These are phyloP conservation scores for Leptothorax acervorum DNA, from an alignment of 2,888 invertebrate species.

Conservation along the genomic window DNA sequence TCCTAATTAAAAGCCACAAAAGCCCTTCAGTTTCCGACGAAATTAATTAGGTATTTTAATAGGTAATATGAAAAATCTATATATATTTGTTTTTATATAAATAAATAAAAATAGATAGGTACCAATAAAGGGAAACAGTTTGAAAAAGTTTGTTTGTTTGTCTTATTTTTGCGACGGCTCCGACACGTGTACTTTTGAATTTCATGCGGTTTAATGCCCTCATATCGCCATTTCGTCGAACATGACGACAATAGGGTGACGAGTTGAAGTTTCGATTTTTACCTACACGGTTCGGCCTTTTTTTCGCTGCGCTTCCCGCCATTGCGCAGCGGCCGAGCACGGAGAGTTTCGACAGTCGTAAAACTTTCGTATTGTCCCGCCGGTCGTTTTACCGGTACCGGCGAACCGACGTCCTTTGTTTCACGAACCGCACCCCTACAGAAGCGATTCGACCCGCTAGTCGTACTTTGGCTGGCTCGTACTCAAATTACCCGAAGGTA, in stretches of 20 bases:
- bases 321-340: conserved; percentile 63
- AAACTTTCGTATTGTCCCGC: conserved; percentile 74
- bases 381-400: conserved; percentile 50
- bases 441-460: conserved; percentile 41
- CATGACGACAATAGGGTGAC: conserved; percentile 55
- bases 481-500: conserved; percentile 60
- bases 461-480: conserved; percentile 52
- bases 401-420: conserved; percentile 48
- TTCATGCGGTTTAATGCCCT: conserved; percentile 20
- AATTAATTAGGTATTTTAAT: conserved; percentile 4
- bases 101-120: background rate
- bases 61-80: background rate
- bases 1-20: background rate
- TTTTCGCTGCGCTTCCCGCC: conserved; percentile 43
- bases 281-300: conserved; percentile 50
- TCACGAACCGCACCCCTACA: conserved; percentile 46
- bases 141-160: background rate
- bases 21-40: too few species aligned
- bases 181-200: background rate
- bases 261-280: conserved; percentile 68
- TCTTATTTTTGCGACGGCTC: background rate
- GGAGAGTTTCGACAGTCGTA: conserved; percentile 65
- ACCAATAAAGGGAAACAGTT: background rate
- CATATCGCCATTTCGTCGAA: conserved; percentile 52
- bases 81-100: background rate